phyloP scores from a whole-genome alignment of 2,113 vertebrate genomes.

The Chamaetylas fuelleborni region DNA sequence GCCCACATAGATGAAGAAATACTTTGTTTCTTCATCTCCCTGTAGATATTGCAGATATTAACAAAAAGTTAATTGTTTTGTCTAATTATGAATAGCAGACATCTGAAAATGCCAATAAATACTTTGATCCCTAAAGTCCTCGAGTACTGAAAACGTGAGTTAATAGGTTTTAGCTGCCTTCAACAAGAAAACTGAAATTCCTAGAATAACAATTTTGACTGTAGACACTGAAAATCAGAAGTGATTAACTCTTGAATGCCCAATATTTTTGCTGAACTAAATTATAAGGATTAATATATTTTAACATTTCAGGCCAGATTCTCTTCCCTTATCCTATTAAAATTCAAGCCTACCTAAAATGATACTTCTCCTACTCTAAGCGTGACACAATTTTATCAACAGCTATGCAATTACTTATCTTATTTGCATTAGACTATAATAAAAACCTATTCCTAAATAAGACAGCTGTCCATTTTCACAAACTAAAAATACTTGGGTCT shows the following conservation, averaged over 20 bases:
- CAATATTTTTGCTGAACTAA: background rate
- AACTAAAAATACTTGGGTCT: background rate
- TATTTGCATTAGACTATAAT: background rate
- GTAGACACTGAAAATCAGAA: background rate
- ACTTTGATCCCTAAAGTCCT: background rate
- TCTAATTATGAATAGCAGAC: background rate
- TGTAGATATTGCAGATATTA: background rate
- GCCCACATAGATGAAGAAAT: background rate
- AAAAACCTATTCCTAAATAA: background rate
- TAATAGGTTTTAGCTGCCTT: background rate
- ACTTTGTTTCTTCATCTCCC: background rate
- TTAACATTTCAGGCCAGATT: background rate
- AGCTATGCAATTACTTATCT: background rate
- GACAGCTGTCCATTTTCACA: background rate
- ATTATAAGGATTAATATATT: background rate
- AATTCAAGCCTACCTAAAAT: background rate
- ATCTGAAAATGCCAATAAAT: background rate
- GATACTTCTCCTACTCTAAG: background rate
- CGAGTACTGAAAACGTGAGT: background rate
- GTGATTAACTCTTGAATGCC: background rate
- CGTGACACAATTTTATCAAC: background rate
- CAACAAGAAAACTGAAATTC: background rate
- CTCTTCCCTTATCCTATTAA: background rate
- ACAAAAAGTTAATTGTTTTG: background rate
- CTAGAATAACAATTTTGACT: background rate